Evolutionary conservation across 2,888 invertebrate genomes (phyloP), one percentile per base, ranked within the genome.

Genomic region (Chouioia cunea): DNA sequence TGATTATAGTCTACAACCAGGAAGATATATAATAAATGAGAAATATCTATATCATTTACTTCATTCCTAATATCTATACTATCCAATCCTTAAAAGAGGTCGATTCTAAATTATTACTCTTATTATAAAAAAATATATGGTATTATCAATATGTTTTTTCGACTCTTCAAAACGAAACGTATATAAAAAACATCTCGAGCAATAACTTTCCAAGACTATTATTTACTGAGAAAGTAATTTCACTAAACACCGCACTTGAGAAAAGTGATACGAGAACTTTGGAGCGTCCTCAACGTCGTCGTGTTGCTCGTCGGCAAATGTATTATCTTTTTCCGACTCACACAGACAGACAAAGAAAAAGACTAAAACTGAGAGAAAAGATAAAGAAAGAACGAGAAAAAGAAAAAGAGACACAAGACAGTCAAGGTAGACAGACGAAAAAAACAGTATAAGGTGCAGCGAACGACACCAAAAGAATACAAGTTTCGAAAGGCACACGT

Each of bases 401-500:
- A 66, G 73, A 54, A 62, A 67, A 60, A 63, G 62, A 60, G 62
- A 58, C 57, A 57, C 48, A 50, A 62, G 60, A 57, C 53, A 23
- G 63, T 65, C 23, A 58, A 69, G 54, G 18, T 50, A 15, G 18
- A 43, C 12, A 36, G 36, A 36, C 36, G 36, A 36, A 36, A 36
- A 36, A 36, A 36, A 12, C 36, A 8, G 36, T 10, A 36, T 36
- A 36, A 36, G 36, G 36, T 4, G 12, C 10, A 36, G 53, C 16
- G 48, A 58, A 59, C 50, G 52, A 65, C 27, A 62, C 64, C 53
- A 65, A 68, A 74, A 74, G 71, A 74, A 75, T 70, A 71, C 73
- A 69, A 73, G 60, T 75, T 74, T 67, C 60, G 70, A 73, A 75
- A 76, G 73, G 74, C 74, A 74, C 76, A 71, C 71, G 74, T 75